Conservation (phyloP, 2,113 vertebrate species). For the Tenebrosternarchus preto region DNA sequence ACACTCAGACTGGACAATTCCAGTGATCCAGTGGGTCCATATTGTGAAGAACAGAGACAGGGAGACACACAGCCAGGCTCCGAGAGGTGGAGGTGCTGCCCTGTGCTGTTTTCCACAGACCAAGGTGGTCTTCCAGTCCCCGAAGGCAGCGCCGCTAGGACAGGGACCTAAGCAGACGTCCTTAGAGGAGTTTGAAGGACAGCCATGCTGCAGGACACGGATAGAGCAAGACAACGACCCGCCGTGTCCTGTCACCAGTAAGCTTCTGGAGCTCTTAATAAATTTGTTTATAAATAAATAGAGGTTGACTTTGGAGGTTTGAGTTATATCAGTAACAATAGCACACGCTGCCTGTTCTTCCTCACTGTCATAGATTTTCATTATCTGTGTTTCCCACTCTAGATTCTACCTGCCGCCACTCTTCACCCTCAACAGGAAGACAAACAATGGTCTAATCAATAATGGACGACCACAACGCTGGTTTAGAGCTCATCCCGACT, state of each 20-base stretch:
- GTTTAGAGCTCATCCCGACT: constrained; percentile 18
- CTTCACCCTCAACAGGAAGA: constrained; percentile 24
- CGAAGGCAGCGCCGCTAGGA: too few species aligned
- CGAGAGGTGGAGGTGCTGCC: too few species aligned
- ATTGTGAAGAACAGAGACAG: too few species aligned
- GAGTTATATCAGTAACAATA: constrained; percentile 16
- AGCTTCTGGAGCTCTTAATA: not conserved
- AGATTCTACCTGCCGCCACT: not conserved
- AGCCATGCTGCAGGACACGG: not conserved
- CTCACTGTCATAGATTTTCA: constrained; percentile 21
- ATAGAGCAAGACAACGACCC: not conserved
- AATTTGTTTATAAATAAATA: not conserved
- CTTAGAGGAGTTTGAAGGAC: too few species aligned
- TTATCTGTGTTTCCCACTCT: not conserved
- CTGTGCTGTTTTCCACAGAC: too few species aligned
- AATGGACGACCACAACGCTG: constrained; percentile 16
- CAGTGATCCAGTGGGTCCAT: too few species aligned
- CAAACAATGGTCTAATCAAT: constrained; percentile 53
- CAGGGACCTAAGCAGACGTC: too few species aligned
- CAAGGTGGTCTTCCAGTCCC: too few species aligned
- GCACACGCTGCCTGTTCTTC: constrained; percentile 7
- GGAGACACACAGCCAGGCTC: too few species aligned
- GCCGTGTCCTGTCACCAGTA: too few species aligned
- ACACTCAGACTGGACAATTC: too few species aligned
- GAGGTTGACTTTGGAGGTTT: not conserved